These are phyloP conservation scores for Anoplophora glabripennis DNA, from an alignment of 1,140 invertebrate species.

Conservation along the genomic window DNA sequence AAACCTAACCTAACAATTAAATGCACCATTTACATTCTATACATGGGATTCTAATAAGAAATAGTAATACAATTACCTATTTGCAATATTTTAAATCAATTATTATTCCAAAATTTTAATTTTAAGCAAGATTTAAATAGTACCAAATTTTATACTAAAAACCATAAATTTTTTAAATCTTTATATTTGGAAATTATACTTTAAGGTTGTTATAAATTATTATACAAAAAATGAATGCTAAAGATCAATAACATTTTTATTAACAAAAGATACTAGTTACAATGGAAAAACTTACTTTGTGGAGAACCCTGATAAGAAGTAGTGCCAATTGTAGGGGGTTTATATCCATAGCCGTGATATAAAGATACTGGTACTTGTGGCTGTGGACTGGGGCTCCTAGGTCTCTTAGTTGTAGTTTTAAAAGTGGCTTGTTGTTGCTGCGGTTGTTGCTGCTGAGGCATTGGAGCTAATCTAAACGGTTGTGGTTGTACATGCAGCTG, in stretches of 20 bases:
- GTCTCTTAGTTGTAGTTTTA: constrained; percentile 59
- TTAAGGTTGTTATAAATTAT: no score
- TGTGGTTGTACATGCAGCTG: constrained; percentile 43
- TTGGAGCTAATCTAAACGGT: constrained; percentile 18
- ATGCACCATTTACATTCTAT: no score
- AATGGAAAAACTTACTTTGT: constrained; percentile 52
- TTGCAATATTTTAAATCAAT: no score
- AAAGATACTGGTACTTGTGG: constrained; percentile 50
- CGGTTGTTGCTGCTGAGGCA: constrained; percentile 14
- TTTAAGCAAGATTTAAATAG: no score
- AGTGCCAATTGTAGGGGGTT: constrained; percentile 51
- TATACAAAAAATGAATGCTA: background rate
- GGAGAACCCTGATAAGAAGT: constrained; percentile 49
- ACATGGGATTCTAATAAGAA: no score
- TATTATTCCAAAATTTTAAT: no score
- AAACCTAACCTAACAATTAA: background rate
- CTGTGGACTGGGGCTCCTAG: constrained; percentile 66
- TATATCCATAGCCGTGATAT: constrained; percentile 57
- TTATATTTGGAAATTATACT: no score
- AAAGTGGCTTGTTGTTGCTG: constrained; percentile 32
- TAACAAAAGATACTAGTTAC: background rate
- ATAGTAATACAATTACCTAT: no score
- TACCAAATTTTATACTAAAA: no score
- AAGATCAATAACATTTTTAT: background rate
- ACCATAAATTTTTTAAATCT: no score